Evolutionary conservation across 2,797 vertebrate species (phyloP).

Genomic region (Acanthis flammea): DNA sequence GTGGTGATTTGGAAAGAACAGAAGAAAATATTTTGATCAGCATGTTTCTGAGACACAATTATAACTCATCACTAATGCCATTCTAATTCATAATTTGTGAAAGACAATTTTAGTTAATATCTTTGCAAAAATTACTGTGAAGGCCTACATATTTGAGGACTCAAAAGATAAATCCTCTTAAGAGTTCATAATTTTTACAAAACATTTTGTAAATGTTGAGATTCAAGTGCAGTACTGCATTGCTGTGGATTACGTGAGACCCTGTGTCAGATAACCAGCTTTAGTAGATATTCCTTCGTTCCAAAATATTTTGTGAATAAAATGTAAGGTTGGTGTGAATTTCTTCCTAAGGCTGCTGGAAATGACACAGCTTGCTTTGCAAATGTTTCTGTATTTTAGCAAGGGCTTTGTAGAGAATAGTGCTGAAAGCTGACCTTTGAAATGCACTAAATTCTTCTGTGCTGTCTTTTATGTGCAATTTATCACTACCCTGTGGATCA

Average conservation of each 20-base stretch:
- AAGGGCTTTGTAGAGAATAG: background rate
- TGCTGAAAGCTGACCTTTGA: conserved; percentile 1
- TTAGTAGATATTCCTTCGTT: background rate
- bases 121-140: background rate
- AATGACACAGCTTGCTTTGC: background rate
- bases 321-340: background rate
- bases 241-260: background rate
- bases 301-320: background rate
- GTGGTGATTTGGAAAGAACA: background rate
- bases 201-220: background rate
- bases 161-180: background rate
- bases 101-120: background rate
- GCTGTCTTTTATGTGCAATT: background rate
- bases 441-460: background rate
- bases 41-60: background rate
- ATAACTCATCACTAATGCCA: background rate
- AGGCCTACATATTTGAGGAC: background rate
- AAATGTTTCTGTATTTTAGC: background rate
- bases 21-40: background rate
- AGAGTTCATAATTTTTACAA: background rate
- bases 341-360: background rate
- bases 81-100: background rate
- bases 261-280: background rate
- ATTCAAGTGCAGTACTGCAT: background rate
- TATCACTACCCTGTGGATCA: background rate